phyloP scores from a whole-genome alignment of 1,140 invertebrate species.

The Coenobita brevimanus region DNA sequence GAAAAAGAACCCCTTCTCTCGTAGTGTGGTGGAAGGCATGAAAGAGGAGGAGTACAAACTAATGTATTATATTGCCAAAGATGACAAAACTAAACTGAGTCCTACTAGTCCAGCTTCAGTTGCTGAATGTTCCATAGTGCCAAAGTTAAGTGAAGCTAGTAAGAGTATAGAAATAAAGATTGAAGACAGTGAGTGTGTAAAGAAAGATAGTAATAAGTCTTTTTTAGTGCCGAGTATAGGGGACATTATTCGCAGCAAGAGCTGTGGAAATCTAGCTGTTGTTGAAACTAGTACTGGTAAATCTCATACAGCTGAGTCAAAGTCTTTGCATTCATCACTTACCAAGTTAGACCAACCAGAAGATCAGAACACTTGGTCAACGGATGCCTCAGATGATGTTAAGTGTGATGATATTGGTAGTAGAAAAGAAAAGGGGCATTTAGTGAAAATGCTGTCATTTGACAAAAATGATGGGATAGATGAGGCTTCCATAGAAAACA shows the following conservation, averaged over 20 bases:
- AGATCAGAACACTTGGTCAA: background rate
- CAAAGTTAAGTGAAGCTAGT: slow-evolving; percentile 35
- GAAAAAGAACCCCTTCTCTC: slow-evolving; percentile 58
- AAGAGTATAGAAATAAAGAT: slow-evolving; percentile 49
- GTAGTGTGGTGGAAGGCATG: slow-evolving; percentile 60
- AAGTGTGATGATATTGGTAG: slow-evolving; percentile 62
- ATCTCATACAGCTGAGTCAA: background rate
- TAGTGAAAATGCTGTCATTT: slow-evolving; percentile 56
- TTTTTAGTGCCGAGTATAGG: slow-evolving; percentile 6
- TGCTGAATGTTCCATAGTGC: slow-evolving; percentile 19
- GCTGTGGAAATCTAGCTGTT: slow-evolving; percentile 55
- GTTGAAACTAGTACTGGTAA: slow-evolving; percentile 38
- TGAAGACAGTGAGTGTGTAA: slow-evolving; percentile 44
- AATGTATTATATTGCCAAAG: slow-evolving; percentile 27
- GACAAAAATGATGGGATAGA: slow-evolving; percentile 67
- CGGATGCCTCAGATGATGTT: background rate
- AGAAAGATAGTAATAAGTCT: background rate
- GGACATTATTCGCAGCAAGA: slow-evolving; percentile 55
- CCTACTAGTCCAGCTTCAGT: slow-evolving; percentile 8
- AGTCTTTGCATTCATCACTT: slow-evolving; percentile 42
- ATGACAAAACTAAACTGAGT: slow-evolving; percentile 22
- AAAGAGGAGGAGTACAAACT: slow-evolving; percentile 59
- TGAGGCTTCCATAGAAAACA: slow-evolving; percentile 43
- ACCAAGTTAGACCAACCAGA: slow-evolving; percentile 37
- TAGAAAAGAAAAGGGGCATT: slow-evolving; percentile 54